Evolutionary conservation across 2,113 vertebrate genomes (phyloP).

Genomic region (Chrysochloris asiatica): DNA sequence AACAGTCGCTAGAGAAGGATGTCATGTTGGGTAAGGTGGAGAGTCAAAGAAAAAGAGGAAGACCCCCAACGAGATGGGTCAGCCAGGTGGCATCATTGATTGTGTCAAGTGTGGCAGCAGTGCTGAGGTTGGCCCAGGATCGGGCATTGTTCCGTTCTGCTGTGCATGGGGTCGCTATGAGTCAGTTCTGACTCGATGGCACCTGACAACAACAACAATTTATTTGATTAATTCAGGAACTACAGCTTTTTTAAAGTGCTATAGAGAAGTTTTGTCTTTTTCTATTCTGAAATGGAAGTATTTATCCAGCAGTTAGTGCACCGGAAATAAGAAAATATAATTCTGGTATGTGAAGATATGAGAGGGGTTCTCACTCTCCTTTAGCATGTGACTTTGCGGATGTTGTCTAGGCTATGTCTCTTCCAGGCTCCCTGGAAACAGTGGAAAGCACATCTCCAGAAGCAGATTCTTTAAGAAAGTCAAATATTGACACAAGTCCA

Average conservation of each 20-base stretch:
- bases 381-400: not conserved
- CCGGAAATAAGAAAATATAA: not conserved
- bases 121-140: too few relatives aligned
- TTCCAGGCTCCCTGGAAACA: not conserved
- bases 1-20: too few relatives aligned
- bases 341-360: not conserved
- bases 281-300: not conserved
- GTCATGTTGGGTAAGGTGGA: too few relatives aligned
- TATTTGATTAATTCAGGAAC: too few relatives aligned
- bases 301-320: not conserved
- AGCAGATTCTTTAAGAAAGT: not conserved
- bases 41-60: too few relatives aligned
- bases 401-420: not conserved
- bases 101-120: too few relatives aligned
- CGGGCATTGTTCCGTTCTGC: too few relatives aligned
- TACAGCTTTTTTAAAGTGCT: constrained; percentile 34
- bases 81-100: too few relatives aligned
- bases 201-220: too few relatives aligned
- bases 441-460: not conserved
- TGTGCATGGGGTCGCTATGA: too few relatives aligned
- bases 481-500: not conserved
- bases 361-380: not conserved
- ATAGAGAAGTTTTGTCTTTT: not conserved
- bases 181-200: too few relatives aligned
- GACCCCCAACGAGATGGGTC: too few relatives aligned